Evolutionary conservation across 2,797 vertebrate genomes (phyloP), one percentile per base, ranked within the genome.

Genomic region (Echiichthys vipera): DNA sequence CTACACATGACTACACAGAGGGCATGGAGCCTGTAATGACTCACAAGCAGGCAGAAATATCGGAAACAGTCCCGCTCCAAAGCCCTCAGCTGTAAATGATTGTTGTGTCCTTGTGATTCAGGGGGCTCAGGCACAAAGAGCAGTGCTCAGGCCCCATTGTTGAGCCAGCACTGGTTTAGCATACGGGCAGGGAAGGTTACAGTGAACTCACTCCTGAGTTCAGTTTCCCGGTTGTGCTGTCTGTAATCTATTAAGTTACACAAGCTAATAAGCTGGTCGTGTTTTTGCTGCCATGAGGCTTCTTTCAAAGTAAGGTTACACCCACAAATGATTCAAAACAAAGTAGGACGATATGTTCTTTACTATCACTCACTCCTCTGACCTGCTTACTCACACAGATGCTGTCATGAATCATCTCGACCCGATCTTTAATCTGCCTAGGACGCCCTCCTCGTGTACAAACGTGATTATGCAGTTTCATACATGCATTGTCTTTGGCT

Each of bases 121-220:
- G 53, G 67, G 76, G 65, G 62, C 64, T 74, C 55, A 34, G 77
- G 55, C 58, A 22, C 8, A n/a, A n/a, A 3, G 74, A 72, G 50
- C 69, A 70, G 68, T 78, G 66, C 42, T 5, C 40, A 24, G 3
- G 58, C 58, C 67, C 66, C 15, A 25, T 40, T 69, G 87, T 84
- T 80, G 85, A 90, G 79, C 88, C 88, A 89, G 88, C 88, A 74
- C 57, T 40, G 67, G 71, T 84, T 79, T 59, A 68, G 71, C 45
- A 47, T n/a, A 63, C n/a, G n/a, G 69, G 65, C 64, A 9, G 66
- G 47, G 13, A 83, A 74, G 49, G 70, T 66, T 64, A 65, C 43
- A 1, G 27, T 27, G 47, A 51, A 46, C 54, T 29, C 37, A 1
- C 47, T 46, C 32, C 55, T 14, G 36, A 65, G 61, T 62, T 66